These are phyloP conservation scores for Palloptera scutellata DNA, from an alignment of 2,888 invertebrate species.

Conservation along the genomic window DNA sequence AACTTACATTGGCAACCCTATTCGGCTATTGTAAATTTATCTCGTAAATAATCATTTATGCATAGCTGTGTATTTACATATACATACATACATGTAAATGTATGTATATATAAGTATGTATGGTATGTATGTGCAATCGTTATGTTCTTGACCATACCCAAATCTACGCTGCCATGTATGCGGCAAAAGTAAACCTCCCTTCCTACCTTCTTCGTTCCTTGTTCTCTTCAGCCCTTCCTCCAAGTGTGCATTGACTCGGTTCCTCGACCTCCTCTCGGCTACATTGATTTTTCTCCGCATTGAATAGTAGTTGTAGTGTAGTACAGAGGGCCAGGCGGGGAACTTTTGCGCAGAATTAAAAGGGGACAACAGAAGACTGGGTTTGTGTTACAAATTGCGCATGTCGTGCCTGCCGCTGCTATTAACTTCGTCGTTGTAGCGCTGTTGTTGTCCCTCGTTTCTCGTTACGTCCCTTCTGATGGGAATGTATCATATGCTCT, in stretches of 20 bases:
- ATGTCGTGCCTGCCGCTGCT: conserved; percentile 51
- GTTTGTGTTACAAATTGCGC: conserved; percentile 65
- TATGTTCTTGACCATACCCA: conserved; percentile 43
- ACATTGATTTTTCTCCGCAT: conserved; percentile 37
- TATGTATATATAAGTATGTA: conserved; percentile 12
- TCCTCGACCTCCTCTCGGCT: conserved; percentile 54
- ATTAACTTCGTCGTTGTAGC: no score
- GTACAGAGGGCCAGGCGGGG: conserved; percentile 17
- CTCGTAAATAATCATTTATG: conserved; percentile 10
- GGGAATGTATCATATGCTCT: background rate
- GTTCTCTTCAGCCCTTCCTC: no score
- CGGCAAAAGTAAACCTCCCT: conserved; percentile 23
- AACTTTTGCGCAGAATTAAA: conserved; percentile 21
- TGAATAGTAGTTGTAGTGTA: conserved; percentile 22
- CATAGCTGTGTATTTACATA: conserved; percentile 20
- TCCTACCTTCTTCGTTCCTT: no score
- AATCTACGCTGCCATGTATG: conserved; percentile 21
- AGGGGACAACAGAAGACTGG: conserved; percentile 58
- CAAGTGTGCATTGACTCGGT: conserved; percentile 38
- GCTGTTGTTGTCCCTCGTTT: background rate
- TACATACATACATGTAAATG: conserved; percentile 9
- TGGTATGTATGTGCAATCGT: conserved; percentile 20
- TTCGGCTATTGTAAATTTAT: background rate
- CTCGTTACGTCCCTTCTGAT: background rate
- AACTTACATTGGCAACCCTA: no score